phyloP scores from a whole-genome alignment of 2,797 vertebrate genomes.

The Cyprinella venusta region DNA sequence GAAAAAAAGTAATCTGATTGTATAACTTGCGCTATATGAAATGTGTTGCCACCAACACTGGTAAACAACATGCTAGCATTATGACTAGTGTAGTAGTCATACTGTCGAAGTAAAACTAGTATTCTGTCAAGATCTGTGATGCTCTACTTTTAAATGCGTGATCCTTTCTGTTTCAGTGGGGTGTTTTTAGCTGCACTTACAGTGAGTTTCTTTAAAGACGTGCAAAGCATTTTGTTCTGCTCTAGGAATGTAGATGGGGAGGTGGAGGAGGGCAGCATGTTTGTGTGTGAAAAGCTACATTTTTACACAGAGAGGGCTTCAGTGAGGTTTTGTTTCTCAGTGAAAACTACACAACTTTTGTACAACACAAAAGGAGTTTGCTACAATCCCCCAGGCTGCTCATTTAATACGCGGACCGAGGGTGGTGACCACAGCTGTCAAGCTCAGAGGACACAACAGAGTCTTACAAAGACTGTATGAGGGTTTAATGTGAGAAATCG shows the following conservation, averaged over 20 bases:
- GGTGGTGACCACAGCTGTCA: background rate
- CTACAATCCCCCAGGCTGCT: background rate
- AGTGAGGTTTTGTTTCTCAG: background rate
- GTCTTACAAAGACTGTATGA: background rate
- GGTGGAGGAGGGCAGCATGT: background rate
- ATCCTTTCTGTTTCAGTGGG: background rate
- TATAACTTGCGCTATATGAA: no score
- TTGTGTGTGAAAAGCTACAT: background rate
- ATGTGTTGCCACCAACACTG: no score
- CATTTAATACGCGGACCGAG: background rate
- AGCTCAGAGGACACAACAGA: background rate
- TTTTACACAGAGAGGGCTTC: background rate
- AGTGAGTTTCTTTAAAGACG: background rate
- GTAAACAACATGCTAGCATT: background rate
- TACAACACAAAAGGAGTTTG: background rate
- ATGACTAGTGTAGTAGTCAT: no score
- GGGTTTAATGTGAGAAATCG: background rate
- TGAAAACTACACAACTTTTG: background rate
- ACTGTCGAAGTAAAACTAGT: conserved; percentile 61
- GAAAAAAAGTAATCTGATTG: no score
- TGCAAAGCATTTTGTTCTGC: background rate
- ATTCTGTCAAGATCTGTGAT: conserved; percentile 45
- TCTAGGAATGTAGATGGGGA: background rate
- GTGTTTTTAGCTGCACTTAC: conserved; percentile 4
- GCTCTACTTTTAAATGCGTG: background rate